A percentile compares a stretch with the other conserved stretches of the same genome.
These are phyloP conservation scores for Amorpha juglandis DNA, from an alignment of 2,888 invertebrate species.

Conservation along the genomic window DNA sequence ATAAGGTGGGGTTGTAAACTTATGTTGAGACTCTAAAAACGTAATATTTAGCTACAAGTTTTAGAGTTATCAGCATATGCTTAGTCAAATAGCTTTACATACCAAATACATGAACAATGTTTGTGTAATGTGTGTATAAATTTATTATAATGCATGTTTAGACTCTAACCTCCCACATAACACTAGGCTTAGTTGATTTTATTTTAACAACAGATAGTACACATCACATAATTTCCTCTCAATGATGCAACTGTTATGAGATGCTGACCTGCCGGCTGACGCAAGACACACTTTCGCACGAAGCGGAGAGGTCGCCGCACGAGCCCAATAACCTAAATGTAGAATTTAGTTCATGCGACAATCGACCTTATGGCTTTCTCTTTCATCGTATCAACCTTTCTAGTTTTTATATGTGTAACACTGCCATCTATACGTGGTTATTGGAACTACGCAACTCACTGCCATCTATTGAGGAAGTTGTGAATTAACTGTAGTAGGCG, in stretches of 20 bases:
- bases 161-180: slow-evolving; percentile 6
- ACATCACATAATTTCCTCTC: slow-evolving; percentile 53
- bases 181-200: slow-evolving; percentile 16
- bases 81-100: no score
- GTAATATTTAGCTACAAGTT: no score
- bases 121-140: no score
- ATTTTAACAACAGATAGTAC: slow-evolving; percentile 36
- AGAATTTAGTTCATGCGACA: slow-evolving; percentile 48
- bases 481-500: slow-evolving; percentile 31
- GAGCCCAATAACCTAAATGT: slow-evolving; percentile 75
- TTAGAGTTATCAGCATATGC: no score
- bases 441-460: slow-evolving; percentile 30
- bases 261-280: slow-evolving; percentile 67
- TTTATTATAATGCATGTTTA: no score
- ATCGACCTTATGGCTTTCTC: slow-evolving; percentile 45
- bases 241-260: slow-evolving; percentile 74
- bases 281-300: slow-evolving; percentile 79
- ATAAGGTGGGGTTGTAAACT: no score
- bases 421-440: slow-evolving; percentile 49
- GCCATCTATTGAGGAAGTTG: slow-evolving; percentile 42
- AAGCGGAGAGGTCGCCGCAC: slow-evolving; percentile 59
- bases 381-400: slow-evolving; percentile 41
- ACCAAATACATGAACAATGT: no score
- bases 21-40: no score
- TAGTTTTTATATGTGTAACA: slow-evolving; percentile 25